phyloP scores from a whole-genome alignment of 2,888 invertebrate species.

The Pycnomerus fuliginosus region DNA sequence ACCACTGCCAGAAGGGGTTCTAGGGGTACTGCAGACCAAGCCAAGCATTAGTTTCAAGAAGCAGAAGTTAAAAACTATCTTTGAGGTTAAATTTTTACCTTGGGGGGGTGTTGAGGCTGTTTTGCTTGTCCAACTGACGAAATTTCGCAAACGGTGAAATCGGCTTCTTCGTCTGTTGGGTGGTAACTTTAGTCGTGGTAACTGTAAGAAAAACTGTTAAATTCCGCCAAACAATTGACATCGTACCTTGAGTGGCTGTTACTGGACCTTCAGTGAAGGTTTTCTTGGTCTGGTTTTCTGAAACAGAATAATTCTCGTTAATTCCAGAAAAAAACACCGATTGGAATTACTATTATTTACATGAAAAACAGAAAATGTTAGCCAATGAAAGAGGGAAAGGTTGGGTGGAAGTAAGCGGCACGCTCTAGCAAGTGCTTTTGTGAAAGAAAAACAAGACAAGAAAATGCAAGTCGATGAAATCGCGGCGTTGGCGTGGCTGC shows the following conservation, averaged over 20 bases:
- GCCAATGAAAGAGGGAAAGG: slow-evolving; percentile 20
- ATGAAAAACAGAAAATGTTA: slow-evolving; percentile 23
- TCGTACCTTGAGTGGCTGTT: slow-evolving; percentile 41
- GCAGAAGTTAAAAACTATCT: neutral
- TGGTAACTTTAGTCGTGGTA: slow-evolving; percentile 37
- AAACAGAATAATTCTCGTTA: slow-evolving; percentile 33
- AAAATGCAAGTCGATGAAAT: slow-evolving; percentile 8
- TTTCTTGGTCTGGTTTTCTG: slow-evolving; percentile 43
- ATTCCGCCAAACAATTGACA: neutral
- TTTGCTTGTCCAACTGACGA: slow-evolving; percentile 86
- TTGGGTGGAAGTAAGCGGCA: slow-evolving; percentile 22
- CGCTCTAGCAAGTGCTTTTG: slow-evolving; percentile 33
- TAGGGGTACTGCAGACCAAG: slow-evolving; percentile 66
- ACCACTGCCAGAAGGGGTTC: slow-evolving; percentile 66
- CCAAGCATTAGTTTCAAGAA: slow-evolving; percentile 26
- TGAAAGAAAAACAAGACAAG: slow-evolving; percentile 6
- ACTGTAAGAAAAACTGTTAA: slow-evolving; percentile 35
- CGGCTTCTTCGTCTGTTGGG: slow-evolving; percentile 59
- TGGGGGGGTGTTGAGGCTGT: slow-evolving; percentile 69
- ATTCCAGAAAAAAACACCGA: slow-evolving; percentile 21
- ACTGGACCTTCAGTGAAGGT: slow-evolving; percentile 43
- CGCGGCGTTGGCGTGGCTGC: slow-evolving; percentile 18
- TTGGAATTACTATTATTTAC: slow-evolving; percentile 15
- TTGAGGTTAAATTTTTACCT: slow-evolving; percentile 61
- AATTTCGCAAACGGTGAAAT: slow-evolving; percentile 89